Evolutionary conservation across 2,113 vertebrate genomes (phyloP).

Genomic region (Etheostoma cragini): DNA sequence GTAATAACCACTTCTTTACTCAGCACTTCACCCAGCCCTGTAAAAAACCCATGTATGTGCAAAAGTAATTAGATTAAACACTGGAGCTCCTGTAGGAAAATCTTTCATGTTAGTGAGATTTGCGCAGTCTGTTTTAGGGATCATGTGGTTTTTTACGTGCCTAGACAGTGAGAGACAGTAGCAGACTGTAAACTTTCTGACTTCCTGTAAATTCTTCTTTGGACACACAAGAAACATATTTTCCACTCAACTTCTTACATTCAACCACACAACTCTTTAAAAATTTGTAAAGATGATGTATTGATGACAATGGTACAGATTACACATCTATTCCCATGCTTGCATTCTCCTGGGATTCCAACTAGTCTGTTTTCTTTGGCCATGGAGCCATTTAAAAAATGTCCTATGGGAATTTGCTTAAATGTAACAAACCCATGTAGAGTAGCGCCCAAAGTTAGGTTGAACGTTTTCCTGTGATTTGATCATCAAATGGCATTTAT

Average conservation of each 20-base stretch:
- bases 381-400: no score
- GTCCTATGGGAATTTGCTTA: no score
- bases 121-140: no score
- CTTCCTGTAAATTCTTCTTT: constrained; percentile 18
- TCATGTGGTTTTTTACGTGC: neutral
- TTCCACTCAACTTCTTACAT: neutral
- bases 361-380: no score
- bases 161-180: constrained; percentile 4
- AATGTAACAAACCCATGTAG: no score
- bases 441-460: no score
- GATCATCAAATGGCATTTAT: no score
- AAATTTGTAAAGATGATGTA: neutral
- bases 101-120: neutral
- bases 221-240: neutral
- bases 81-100: constrained; percentile 8
- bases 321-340: neutral
- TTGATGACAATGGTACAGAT: neutral
- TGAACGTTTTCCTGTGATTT: no score
- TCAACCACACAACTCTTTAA: neutral
- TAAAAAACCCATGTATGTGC: neutral
- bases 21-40: fast-evolving
- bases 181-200: neutral
- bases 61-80: neutral
- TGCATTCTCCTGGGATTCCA: neutral
- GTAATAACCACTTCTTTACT: no score